Conservation (phyloP, 2,888 invertebrate genomes). For the Hyposoter dolosus region DNA sequence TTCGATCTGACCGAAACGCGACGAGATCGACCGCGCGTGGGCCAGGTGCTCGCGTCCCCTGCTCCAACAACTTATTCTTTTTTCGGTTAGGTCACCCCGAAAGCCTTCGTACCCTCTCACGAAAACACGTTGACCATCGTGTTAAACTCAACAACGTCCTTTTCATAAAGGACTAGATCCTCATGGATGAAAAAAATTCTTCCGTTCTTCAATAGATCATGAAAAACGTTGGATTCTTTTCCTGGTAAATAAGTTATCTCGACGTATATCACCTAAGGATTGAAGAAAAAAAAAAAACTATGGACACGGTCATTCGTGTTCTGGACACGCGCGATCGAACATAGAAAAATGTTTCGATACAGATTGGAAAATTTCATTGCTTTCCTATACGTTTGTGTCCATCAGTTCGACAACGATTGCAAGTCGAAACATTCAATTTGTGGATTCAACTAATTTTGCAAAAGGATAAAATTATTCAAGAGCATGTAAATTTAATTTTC, state of each 20-base stretch:
- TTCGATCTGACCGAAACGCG: slow-evolving; percentile 65
- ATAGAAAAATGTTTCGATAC: slow-evolving; percentile 4
- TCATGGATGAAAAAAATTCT: slow-evolving; percentile 51
- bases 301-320: not conserved
- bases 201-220: slow-evolving; percentile 42
- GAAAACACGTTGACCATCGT: slow-evolving; percentile 60
- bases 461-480: too few relatives aligned
- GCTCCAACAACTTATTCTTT: slow-evolving; percentile 40
- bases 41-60: slow-evolving; percentile 61
- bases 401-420: not conserved
- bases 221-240: slow-evolving; percentile 36
- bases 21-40: slow-evolving; percentile 47
- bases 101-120: slow-evolving; percentile 50
- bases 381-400: too few relatives aligned
- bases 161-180: slow-evolving; percentile 41
- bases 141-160: slow-evolving; percentile 40
- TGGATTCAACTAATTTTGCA: too few relatives aligned
- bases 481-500: too few relatives aligned
- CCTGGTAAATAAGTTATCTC: slow-evolving; percentile 55
- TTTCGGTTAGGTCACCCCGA: slow-evolving; percentile 54
- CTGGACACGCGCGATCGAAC: slow-evolving; percentile 1
- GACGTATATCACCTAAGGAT: slow-evolving; percentile 3
- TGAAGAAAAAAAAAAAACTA: slow-evolving; percentile 8
- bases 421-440: not conserved
- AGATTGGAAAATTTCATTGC: not conserved